A percentile compares a stretch with the other conserved stretches of the same genome.
These are phyloP conservation scores for Furcifer pardalis DNA, from an alignment of 2,797 vertebrate genomes.

Conservation along the genomic window DNA sequence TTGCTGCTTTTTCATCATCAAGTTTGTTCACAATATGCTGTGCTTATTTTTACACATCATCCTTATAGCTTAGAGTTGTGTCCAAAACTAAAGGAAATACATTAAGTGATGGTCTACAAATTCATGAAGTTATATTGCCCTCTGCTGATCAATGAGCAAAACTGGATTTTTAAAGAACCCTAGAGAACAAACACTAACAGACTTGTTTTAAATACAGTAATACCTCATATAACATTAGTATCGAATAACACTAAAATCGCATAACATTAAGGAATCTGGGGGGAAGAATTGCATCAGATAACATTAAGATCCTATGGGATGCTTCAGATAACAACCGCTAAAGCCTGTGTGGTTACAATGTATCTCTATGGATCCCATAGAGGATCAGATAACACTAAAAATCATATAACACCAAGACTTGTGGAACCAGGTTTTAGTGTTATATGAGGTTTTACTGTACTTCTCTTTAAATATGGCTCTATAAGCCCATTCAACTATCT, in stretches of 20 bases:
- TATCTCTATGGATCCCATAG: no score
- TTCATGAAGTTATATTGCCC: conserved; percentile 66
- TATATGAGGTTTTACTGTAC: no score
- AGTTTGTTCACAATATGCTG: conserved; percentile 54
- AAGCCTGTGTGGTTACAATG: no score
- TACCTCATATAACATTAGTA: no score
- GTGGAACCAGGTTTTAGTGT: no score
- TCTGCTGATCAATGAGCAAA: conserved; percentile 71
- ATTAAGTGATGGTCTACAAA: conserved; percentile 50
- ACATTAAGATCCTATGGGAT: no score
- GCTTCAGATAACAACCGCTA: no score
- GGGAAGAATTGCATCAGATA: no score
- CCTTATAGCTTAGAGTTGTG: conserved; percentile 57
- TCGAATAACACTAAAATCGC: no score
- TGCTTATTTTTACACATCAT: conserved; percentile 53
- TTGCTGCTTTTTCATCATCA: conserved; percentile 63
- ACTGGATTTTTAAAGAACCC: conserved; percentile 35
- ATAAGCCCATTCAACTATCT: conserved; percentile 46
- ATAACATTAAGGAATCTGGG: no score
- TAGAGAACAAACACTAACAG: background rate
- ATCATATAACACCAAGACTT: no score
- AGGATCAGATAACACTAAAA: no score
- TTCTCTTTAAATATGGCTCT: conserved; percentile 4
- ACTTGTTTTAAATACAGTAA: conserved; percentile 4
- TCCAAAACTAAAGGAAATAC: conserved; percentile 39